A percentile compares a stretch with the other conserved stretches of the same genome.
Evolutionary conservation across 2,113 vertebrate species (phyloP).

Genomic region (Phoxinus phoxinus): DNA sequence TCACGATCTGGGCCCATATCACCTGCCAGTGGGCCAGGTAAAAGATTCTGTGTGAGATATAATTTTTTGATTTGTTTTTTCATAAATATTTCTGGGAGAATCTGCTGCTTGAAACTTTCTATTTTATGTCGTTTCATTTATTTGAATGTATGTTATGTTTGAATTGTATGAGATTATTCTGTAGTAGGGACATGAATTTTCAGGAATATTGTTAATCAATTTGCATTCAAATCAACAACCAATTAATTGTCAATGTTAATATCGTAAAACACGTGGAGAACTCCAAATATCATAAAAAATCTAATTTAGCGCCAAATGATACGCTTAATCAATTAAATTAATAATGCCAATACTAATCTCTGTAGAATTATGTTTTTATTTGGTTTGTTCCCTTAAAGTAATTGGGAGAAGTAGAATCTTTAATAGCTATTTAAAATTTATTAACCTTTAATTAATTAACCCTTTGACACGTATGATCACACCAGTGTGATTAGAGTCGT

Average conservation of each 20-base stretch:
- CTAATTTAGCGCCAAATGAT: no score
- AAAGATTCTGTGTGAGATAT: constrained; percentile 39
- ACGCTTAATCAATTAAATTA: background rate
- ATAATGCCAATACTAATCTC: background rate
- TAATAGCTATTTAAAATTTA: no score
- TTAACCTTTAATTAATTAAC: no score
- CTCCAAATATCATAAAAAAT: background rate
- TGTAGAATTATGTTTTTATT: no score
- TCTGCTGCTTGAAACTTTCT: background rate
- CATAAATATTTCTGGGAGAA: background rate
- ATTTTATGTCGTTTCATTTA: background rate
- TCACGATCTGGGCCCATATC: constrained; percentile 90
- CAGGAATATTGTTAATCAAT: no score
- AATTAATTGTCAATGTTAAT: background rate
- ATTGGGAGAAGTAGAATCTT: no score
- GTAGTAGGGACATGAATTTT: background rate
- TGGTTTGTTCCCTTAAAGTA: no score
- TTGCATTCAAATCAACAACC: background rate
- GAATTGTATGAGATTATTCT: background rate
- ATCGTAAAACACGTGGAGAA: background rate
- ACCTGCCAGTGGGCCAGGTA: constrained; percentile 89
- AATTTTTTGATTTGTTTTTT: constrained; percentile 25
- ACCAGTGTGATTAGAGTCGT: no score
- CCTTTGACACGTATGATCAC: no score
- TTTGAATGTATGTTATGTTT: background rate